Conservation (phyloP, 1,140 invertebrate species). For the Magallana ariakensis region DNA sequence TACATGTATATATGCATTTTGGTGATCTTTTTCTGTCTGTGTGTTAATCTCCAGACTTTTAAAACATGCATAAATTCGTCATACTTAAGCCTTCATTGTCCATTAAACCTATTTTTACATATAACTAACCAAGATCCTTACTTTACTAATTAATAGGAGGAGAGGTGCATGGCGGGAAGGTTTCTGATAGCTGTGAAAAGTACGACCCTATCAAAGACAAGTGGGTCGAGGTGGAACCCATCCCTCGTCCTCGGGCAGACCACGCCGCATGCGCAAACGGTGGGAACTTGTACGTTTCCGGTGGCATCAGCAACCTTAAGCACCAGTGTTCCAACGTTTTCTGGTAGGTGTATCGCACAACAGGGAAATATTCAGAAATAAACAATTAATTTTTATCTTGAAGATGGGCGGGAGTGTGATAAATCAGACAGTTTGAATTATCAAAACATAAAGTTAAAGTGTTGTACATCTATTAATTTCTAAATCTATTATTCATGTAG, state of each 20-base stretch:
- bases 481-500: neutral
- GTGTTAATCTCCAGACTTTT: no score
- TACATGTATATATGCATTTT: no score
- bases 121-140: no score
- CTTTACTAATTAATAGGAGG: constrained; percentile 61
- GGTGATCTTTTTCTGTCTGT: no score
- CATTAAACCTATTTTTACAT: no score
- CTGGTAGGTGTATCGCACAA: constrained; percentile 60
- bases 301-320: constrained; percentile 71
- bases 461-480: neutral
- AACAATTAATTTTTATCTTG: no score
- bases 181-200: constrained; percentile 69
- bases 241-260: constrained; percentile 72
- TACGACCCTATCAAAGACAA: constrained; percentile 70
- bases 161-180: constrained; percentile 60
- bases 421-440: no score
- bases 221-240: constrained; percentile 63
- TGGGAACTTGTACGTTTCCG: constrained; percentile 70
- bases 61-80: no score
- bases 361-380: neutral
- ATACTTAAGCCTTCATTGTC: no score
- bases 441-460: no score
- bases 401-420: no score
- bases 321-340: constrained; percentile 73
- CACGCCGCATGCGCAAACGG: constrained; percentile 69